Evolutionary conservation across 2,888 invertebrate genomes (phyloP).

Genomic region (Phyllotreta striolata): DNA sequence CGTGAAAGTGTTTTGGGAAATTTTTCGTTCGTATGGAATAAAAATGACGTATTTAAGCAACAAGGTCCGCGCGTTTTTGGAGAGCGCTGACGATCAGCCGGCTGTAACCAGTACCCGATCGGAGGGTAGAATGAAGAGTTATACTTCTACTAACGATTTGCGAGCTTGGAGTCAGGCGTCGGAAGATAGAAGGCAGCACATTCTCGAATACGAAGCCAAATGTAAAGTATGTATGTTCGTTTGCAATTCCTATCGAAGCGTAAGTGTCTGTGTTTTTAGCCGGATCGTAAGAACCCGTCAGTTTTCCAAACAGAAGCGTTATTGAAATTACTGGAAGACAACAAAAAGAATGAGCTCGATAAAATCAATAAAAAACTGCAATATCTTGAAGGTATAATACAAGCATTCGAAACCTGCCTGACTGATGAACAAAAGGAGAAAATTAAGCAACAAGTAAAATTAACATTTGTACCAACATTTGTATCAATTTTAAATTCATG

Average conservation of each 20-base stretch:
- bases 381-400: constrained; percentile 10
- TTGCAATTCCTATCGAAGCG: background rate
- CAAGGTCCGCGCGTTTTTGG: constrained; percentile 26
- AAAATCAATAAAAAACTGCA: constrained; percentile 3
- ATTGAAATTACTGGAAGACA: background rate
- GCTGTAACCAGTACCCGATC: constrained; percentile 42
- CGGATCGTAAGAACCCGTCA: background rate
- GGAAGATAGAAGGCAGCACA: constrained; percentile 65
- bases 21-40: background rate
- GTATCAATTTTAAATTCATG: too few relatives aligned
- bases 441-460: background rate
- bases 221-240: constrained; percentile 20
- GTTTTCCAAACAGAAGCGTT: background rate
- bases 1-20: too few relatives aligned
- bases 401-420: background rate
- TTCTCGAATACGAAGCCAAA: constrained; percentile 64
- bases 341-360: background rate
- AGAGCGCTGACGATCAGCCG: constrained; percentile 13
- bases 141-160: constrained; percentile 66
- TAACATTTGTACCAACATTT: too few relatives aligned
- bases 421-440: constrained; percentile 6
- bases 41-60: constrained; percentile 37
- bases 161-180: constrained; percentile 67
- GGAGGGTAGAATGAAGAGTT: constrained; percentile 66
- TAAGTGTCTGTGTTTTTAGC: background rate